Percentiles rank a stretch among this genome's conserved stretches.
Evolutionary conservation across 2,888 invertebrate genomes (phyloP).

Genomic region (Patella ulyssiponensis): DNA sequence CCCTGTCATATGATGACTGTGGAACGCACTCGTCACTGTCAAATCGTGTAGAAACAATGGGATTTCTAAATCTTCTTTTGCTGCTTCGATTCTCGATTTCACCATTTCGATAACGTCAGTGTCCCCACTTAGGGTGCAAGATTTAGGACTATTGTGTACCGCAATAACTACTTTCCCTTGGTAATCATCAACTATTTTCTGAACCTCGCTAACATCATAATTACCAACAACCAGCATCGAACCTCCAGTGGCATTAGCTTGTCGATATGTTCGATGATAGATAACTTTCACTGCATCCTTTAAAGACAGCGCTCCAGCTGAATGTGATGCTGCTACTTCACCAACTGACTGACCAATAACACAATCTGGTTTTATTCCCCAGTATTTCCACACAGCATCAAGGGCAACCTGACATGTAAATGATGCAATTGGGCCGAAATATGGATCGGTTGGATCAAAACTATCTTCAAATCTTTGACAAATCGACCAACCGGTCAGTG

Average conservation of each 20-base stretch:
- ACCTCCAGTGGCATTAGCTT: slow-evolving; percentile 37
- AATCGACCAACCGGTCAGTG: slow-evolving; percentile 31
- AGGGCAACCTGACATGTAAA: slow-evolving; percentile 51
- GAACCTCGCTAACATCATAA: slow-evolving; percentile 27
- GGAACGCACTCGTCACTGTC: slow-evolving; percentile 30
- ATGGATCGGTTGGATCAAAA: slow-evolving; percentile 38
- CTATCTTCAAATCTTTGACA: slow-evolving; percentile 28
- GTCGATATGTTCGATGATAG: slow-evolving; percentile 40
- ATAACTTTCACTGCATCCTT: slow-evolving; percentile 46
- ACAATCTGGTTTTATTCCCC: slow-evolving; percentile 40
- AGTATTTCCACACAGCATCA: slow-evolving; percentile 39
- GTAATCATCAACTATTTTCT: slow-evolving; percentile 26
- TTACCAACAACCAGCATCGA: slow-evolving; percentile 47
- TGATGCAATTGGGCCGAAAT: slow-evolving; percentile 44
- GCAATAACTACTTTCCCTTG: slow-evolving; percentile 35
- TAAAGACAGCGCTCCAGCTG: slow-evolving; percentile 39
- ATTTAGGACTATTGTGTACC: slow-evolving; percentile 40
- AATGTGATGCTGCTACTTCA: slow-evolving; percentile 52
- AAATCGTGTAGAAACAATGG: slow-evolving; percentile 22
- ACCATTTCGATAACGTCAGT: slow-evolving; percentile 28
- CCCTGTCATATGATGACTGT: slow-evolving; percentile 31
- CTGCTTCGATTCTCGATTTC: slow-evolving; percentile 13
- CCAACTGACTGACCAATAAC: slow-evolving; percentile 56
- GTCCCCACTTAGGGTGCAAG: slow-evolving; percentile 47
- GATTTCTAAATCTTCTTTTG: slow-evolving; percentile 11